Evolutionary conservation across 2,113 vertebrate genomes (phyloP).

Genomic region (Peromyscus leucopus): DNA sequence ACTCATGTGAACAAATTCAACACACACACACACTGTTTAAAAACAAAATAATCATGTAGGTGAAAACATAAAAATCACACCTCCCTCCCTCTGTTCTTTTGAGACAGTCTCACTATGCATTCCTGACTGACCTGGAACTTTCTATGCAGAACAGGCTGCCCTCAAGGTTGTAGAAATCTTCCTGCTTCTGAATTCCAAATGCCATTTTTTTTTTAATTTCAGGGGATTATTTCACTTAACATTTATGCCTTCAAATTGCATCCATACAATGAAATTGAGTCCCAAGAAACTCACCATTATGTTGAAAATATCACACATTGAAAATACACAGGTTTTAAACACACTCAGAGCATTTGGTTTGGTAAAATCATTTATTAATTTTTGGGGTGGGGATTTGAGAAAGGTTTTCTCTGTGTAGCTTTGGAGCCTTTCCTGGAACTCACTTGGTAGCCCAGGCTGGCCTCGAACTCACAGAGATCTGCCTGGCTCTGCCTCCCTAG

Average conservation of each 20-base stretch:
- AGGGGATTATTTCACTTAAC: background rate
- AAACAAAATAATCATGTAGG: background rate
- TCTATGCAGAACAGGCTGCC: background rate
- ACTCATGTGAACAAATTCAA: too few relatives aligned
- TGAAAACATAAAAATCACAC: background rate
- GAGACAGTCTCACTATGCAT: background rate
- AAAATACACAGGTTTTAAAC: background rate
- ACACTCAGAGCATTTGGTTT: background rate
- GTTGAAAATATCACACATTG: background rate
- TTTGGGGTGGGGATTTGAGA: too few relatives aligned
- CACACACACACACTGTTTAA: background rate
- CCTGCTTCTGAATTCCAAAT: background rate
- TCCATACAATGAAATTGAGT: background rate
- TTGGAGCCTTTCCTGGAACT: too few relatives aligned
- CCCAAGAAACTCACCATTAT: background rate
- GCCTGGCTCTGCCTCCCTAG: too few relatives aligned
- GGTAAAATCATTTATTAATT: background rate
- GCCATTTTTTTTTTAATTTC: background rate
- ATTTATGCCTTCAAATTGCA: background rate
- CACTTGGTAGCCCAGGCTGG: too few relatives aligned
- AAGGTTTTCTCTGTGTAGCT: too few relatives aligned
- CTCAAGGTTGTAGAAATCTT: background rate
- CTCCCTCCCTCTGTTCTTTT: background rate
- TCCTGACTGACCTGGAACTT: background rate
- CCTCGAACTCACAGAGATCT: too few relatives aligned